A percentile compares a stretch with the other conserved stretches of the same genome.
Evolutionary conservation across 1,140 invertebrate genomes (phyloP).

Genomic region (Ptiloglossa arizonensis): DNA sequence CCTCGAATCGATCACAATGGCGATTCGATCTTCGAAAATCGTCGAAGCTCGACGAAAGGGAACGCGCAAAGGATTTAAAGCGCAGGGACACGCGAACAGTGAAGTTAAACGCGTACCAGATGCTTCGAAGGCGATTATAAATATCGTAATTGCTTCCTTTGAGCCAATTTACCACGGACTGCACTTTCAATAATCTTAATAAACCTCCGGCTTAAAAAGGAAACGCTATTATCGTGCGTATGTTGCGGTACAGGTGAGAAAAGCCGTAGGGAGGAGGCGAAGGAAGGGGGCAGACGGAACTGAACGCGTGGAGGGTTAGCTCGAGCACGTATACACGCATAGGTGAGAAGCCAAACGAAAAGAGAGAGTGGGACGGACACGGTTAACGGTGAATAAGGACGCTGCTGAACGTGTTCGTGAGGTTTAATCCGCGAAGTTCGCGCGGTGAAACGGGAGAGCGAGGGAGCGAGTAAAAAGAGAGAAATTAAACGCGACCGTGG

Average conservation of each 20-base stretch:
- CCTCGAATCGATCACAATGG: no score
- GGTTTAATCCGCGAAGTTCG: conserved; percentile 32
- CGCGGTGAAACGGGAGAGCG: background rate
- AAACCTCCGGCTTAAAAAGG: conserved; percentile 24
- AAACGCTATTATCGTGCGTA: conserved; percentile 29
- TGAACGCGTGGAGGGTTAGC: conserved; percentile 32
- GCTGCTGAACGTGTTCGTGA: conserved; percentile 17
- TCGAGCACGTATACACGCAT: conserved; percentile 33
- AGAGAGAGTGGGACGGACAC: background rate
- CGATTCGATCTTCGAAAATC: no score
- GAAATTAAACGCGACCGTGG: conserved; percentile 40
- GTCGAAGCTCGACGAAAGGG: no score
- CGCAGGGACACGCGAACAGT: background rate
- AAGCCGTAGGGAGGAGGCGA: conserved; percentile 2
- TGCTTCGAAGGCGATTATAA: conserved; percentile 1
- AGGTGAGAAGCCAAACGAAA: conserved; percentile 42
- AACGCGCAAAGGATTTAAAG: no score
- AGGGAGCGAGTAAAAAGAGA: conserved; percentile 37
- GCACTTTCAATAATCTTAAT: conserved; percentile 43
- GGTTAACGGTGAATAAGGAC: conserved; percentile 23
- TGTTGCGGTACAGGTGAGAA: conserved; percentile 13
- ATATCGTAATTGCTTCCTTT: conserved; percentile 31
- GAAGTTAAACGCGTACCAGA: background rate
- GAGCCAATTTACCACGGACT: conserved; percentile 17
- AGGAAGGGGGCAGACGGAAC: conserved; percentile 4